Percentiles rank a stretch among this genome's conserved stretches.
Conservation (phyloP, 2,888 invertebrate species). For the Leptinotarsa juncta region DNA sequence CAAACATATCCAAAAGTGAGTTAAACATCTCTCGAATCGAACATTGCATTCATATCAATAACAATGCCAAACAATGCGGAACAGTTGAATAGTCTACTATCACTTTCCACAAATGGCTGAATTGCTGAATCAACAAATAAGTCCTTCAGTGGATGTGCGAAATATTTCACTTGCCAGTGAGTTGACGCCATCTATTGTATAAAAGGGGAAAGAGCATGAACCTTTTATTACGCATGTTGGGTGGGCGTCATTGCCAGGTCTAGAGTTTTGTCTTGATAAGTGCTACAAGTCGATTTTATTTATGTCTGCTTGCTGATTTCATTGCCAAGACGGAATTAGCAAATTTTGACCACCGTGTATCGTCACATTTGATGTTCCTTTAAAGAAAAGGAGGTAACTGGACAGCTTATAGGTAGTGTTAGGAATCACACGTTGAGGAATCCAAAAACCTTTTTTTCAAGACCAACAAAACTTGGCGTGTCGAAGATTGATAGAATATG, state of each 20-base stretch:
- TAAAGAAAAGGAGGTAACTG: too few relatives aligned
- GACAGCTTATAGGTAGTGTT: too few relatives aligned
- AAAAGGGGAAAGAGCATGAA: neutral
- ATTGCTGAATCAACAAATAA: constrained; percentile 37
- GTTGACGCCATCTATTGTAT: constrained; percentile 35
- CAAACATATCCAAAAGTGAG: constrained; percentile 13
- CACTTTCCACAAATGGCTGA: constrained; percentile 37
- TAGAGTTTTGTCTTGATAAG: neutral
- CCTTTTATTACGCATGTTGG: constrained; percentile 37
- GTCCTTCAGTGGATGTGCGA: constrained; percentile 31
- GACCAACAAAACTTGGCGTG: too few relatives aligned
- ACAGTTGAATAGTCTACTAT: constrained; percentile 33
- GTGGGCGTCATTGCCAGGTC: constrained; percentile 26
- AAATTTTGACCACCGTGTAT: too few relatives aligned
- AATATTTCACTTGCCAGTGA: constrained; percentile 10
- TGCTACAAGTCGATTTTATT: neutral
- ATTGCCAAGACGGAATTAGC: too few relatives aligned
- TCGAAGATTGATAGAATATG: too few relatives aligned
- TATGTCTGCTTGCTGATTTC: too few relatives aligned
- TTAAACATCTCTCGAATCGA: constrained; percentile 29
- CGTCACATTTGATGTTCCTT: too few relatives aligned
- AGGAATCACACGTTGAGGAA: too few relatives aligned
- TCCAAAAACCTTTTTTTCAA: too few relatives aligned
- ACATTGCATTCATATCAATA: constrained; percentile 33
- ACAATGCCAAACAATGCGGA: constrained; percentile 31